Percentiles rank a stretch among this genome's conserved stretches.
These are phyloP conservation scores for Macrotrachela quadricornifera DNA, from an alignment of 1,140 invertebrate genomes.

Conservation along the genomic window DNA sequence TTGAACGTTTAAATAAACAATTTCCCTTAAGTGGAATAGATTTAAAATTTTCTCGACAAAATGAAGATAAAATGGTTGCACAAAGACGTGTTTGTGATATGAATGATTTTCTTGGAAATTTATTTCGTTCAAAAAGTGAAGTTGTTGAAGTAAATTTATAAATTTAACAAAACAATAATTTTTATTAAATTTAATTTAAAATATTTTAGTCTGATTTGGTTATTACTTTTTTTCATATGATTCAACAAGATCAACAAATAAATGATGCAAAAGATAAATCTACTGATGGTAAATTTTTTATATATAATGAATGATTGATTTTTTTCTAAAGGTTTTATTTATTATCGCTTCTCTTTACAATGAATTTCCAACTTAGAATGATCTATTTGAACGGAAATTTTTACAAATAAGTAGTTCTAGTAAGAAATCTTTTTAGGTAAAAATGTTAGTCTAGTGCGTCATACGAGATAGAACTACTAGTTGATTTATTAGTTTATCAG, in stretches of 20 bases:
- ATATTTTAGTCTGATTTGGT: neutral
- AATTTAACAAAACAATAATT: neutral
- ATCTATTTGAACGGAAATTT: too few species aligned
- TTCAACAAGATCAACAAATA: neutral
- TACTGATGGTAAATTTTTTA: neutral
- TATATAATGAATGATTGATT: too few species aligned
- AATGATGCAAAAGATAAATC: neutral
- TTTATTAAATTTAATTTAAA: neutral
- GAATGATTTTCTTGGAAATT: neutral
- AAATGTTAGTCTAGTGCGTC: too few species aligned
- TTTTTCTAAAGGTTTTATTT: too few species aligned
- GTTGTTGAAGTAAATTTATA: neutral
- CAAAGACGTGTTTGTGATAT: neutral
- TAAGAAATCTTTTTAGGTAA: too few species aligned
- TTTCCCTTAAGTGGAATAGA: neutral
- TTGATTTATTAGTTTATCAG: too few species aligned
- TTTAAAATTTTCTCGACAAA: neutral
- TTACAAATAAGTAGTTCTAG: too few species aligned
- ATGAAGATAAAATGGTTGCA: neutral
- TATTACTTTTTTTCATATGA: constrained; percentile 7
- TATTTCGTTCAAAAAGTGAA: neutral
- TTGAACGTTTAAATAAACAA: neutral
- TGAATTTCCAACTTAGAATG: neutral
- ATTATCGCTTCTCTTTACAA: too few species aligned
- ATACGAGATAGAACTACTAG: too few species aligned